phyloP scores from a whole-genome alignment of 2,113 vertebrate species.

The Sebastes schlegelii region DNA sequence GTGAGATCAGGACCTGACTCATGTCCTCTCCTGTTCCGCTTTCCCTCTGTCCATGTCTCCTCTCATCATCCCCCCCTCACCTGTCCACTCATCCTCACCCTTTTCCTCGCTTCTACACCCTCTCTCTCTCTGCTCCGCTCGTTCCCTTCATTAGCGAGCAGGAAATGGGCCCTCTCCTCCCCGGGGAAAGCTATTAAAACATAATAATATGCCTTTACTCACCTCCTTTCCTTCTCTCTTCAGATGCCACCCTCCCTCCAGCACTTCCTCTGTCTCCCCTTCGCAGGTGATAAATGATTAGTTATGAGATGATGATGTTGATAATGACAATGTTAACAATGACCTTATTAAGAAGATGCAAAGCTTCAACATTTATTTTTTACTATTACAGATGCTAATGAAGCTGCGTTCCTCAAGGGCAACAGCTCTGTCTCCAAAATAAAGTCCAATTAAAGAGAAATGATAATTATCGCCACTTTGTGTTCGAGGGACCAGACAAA shows the following conservation, averaged over 20 bases:
- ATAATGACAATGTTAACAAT: slow-evolving; percentile 46
- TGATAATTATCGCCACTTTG: slow-evolving; percentile 24
- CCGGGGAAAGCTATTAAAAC: slow-evolving; percentile 59
- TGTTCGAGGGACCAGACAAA: slow-evolving; percentile 17
- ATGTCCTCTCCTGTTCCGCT: too few relatives aligned
- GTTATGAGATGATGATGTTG: neutral
- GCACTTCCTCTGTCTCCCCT: slow-evolving; percentile 25
- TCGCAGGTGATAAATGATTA: slow-evolving; percentile 53
- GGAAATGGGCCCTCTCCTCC: slow-evolving; percentile 43
- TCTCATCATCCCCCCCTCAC: neutral
- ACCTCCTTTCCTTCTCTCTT: slow-evolving; percentile 9
- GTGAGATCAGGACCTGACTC: neutral
- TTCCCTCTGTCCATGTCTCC: neutral
- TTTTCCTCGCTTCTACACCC: neutral
- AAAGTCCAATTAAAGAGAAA: slow-evolving; percentile 28
- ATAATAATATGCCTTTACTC: slow-evolving; percentile 50
- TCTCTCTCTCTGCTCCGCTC: neutral
- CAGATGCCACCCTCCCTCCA: slow-evolving; percentile 5
- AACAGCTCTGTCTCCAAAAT: slow-evolving; percentile 12
- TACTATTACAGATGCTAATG: slow-evolving; percentile 29
- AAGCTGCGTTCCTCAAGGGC: slow-evolving; percentile 12
- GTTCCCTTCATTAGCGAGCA: slow-evolving; percentile 47
- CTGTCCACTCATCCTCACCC: neutral
- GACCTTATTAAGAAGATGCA: slow-evolving; percentile 44
- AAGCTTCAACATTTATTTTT: slow-evolving; percentile 36